Evolutionary conservation across 1,140 invertebrate species (phyloP), one percentile per base, ranked within the genome.

Genomic region (Nasonia vitripennis): DNA sequence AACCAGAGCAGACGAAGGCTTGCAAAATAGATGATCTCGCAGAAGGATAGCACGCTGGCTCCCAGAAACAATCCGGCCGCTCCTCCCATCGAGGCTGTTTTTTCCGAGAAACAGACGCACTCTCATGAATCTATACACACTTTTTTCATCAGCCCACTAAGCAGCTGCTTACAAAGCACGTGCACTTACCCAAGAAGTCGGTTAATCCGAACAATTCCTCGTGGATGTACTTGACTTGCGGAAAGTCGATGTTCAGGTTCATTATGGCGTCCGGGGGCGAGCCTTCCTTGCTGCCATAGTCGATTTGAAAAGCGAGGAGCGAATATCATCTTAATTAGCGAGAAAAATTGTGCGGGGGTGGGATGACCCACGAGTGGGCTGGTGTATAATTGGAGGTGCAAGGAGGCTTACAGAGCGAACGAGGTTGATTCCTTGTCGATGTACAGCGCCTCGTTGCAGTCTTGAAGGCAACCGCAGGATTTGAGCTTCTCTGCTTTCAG

Each of bases 121-220:
- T 17, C 62, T n/a, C 4, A 27, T 31, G 9, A 70, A 67, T 68
- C 34, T 37, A 37, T 10, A 55, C 27, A 87, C 86, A 14, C 31
- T 67, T 31, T 27, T 51, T 23, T 78, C 45, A 31, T 51, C 48
- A 17, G 14, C 12, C 48, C 48, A 51, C 14, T 12, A 51, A 51
- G 48, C 48, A 51, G 14, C 11, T 51, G 48, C 14, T 17, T 45
- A 23, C 5, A 37, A 51, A 78, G 37, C n/a, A 55, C n/a, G 27
- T 27, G n/a, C n/a, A 41, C 79, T 82, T 78, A 88, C 88, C 67
- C 27, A 88, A 51, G 48, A 88, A 87, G 7, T 87, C 87, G 2
- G 17, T 48, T 6, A 88, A 87, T 9, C 83, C 77, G 12, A 70
- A 88, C 3, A 87, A 27, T 77, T 85, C 12, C 5, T 55, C 23